Evolutionary conservation across 2,113 vertebrate genomes (phyloP).

Genomic region (Felis chaus): DNA sequence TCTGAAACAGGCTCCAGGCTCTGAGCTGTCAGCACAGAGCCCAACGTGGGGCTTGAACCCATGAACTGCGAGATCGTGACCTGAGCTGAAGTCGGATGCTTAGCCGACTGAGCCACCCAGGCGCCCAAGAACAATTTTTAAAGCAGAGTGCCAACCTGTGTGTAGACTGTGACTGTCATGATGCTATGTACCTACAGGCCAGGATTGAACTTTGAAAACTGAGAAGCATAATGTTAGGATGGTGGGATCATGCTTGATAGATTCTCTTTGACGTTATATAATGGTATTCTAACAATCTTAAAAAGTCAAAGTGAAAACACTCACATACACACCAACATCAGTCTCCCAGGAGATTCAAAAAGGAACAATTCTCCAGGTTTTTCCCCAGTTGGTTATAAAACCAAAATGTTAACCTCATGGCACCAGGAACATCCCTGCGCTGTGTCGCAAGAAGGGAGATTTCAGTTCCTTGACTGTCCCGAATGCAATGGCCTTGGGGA

Average conservation of each 20-base stretch:
- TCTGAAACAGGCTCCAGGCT: neutral
- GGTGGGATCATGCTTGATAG: neutral
- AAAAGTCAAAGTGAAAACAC: neutral
- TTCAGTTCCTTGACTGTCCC: neutral
- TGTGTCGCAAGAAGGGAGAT: neutral
- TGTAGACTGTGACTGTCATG: neutral
- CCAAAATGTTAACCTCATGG: neutral
- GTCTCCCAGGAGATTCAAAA: neutral
- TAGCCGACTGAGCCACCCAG: neutral
- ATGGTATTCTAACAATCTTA: neutral
- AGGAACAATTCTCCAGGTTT: neutral
- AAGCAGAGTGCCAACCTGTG: neutral
- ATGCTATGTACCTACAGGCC: accelerated
- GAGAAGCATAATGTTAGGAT: neutral
- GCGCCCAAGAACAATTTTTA: neutral
- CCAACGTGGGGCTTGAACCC: accelerated
- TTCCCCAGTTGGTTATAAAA: neutral
- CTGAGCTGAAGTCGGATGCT: neutral
- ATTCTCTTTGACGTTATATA: neutral
- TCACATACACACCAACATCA: neutral
- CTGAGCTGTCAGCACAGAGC: neutral
- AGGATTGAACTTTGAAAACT: neutral
- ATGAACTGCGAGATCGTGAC: neutral
- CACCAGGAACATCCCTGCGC: neutral
- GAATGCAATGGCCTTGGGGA: neutral